Base-by-base conservation (phyloP, 2,888 invertebrate species). In the Blera fallax region DNA sequence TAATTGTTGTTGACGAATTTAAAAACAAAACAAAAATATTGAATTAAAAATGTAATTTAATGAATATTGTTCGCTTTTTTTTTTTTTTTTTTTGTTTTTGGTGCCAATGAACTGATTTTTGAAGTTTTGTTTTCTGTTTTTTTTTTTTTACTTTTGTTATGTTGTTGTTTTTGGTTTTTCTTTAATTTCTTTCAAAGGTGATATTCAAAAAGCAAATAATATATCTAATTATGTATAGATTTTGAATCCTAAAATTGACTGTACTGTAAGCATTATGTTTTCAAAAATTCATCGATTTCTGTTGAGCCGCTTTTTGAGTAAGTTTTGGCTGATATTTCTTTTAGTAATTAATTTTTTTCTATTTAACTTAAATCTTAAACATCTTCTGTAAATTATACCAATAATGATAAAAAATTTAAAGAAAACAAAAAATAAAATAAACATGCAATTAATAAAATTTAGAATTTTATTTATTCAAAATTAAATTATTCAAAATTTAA, bases 331-430 rank as follows among this genome's bases (percentile, higher is more conserved):
- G 54, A 18, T 77, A 60, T 24, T 56, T 62, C 21, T 76, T 18
- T 67, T 69, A 67, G 54, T 43, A 40, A 45, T n/a, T n/a, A n/a
- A 32, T 77, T 4, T 45, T 34, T 74, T 73, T 27, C 64, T 56
- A 37, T 67, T n/a, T 40, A 81, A 79, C 56, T 72, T 80, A 87
- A 72, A 76, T 60, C 58, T 80, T 56, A 88, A 89, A 89, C 88
- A 88, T 88, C 89, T 90, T 90, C 90, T 91, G 90, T 90, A 90
- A 90, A 90, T 90, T 89, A 88, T 88, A 87, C 87, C 80, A 77
- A 78, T 60, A 60, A 78, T n/a, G n/a, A n/a, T n/a, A n/a, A n/a
- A n/a, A n/a, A n/a, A n/a, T 40, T 43, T 69, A 65, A 69, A 34
- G 45, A 56, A 82, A 45, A 76, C 52, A 37, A 58, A 70, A 18